A percentile compares a stretch with the other conserved stretches of the same genome.
Evolutionary conservation across 2,888 invertebrate genomes (phyloP).

Genomic region (Plemyria rubiginata): DNA sequence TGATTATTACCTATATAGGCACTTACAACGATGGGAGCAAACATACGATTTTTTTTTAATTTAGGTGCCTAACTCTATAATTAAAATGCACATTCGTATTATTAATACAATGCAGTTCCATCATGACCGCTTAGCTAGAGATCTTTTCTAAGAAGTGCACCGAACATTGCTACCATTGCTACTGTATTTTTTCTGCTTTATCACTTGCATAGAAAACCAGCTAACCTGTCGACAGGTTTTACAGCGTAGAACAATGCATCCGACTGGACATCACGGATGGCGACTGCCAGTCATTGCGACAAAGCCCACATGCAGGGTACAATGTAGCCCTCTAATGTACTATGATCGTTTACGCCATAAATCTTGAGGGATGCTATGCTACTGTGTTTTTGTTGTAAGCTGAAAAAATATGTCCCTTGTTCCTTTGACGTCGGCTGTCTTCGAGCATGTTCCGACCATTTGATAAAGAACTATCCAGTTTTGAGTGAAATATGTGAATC

Average conservation of each 20-base stretch:
- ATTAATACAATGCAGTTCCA: no score
- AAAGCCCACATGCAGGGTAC: conserved; percentile 76
- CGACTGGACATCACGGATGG: conserved; percentile 34
- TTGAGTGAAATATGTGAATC: background rate
- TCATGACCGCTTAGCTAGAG: background rate
- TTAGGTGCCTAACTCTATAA: no score
- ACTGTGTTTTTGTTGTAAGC: conserved; percentile 58
- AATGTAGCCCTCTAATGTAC: conserved; percentile 78
- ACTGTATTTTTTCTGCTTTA: conserved; percentile 39
- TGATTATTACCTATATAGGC: no score
- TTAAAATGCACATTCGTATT: no score
- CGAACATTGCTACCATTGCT: conserved; percentile 50
- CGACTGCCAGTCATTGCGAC: conserved; percentile 52
- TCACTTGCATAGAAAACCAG: conserved; percentile 50
- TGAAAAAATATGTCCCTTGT: conserved; percentile 46
- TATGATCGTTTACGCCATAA: conserved; percentile 81
- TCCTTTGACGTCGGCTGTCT: conserved; percentile 43
- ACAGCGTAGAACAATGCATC: conserved; percentile 70
- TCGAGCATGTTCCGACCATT: conserved; percentile 41
- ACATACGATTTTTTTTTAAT: no score
- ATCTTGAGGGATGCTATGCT: conserved; percentile 64
- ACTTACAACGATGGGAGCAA: no score
- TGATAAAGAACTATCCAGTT: conserved; percentile 7
- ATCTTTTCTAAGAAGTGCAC: conserved; percentile 46
- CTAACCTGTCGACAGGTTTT: conserved; percentile 81